phyloP scores from a whole-genome alignment of 2,113 vertebrate species.

The Petromus typicus region DNA sequence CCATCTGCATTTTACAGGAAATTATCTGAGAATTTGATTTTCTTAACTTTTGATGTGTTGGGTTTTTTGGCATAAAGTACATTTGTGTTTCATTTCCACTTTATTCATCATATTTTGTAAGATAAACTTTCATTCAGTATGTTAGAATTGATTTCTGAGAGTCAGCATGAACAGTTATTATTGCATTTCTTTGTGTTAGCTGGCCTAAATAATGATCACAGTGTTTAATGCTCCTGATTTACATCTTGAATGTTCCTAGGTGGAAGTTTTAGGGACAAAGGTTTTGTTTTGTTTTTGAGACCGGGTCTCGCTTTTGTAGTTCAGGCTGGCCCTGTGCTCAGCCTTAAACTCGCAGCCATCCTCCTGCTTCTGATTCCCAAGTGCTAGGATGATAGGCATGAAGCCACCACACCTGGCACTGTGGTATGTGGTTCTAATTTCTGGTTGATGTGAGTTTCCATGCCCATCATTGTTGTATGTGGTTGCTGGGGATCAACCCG shows the following conservation, averaged over 20 bases:
- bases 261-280: neutral
- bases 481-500: too few relatives aligned
- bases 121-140: constrained; percentile 32
- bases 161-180: neutral
- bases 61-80: constrained; percentile 57
- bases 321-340: too few relatives aligned
- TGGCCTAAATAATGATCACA: neutral
- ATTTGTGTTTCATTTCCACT: constrained; percentile 67
- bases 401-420: too few relatives aligned
- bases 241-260: neutral
- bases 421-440: too few relatives aligned
- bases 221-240: neutral
- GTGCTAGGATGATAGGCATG: too few relatives aligned
- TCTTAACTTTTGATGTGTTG: constrained; percentile 18
- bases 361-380: too few relatives aligned
- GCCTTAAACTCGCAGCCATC: too few relatives aligned
- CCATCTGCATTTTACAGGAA: neutral
- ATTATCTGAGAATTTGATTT: constrained; percentile 65
- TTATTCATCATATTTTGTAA: constrained; percentile 55
- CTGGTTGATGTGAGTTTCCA: too few relatives aligned
- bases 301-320: too few relatives aligned
- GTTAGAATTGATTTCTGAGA: constrained; percentile 3
- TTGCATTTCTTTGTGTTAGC: neutral
- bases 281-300: too few relatives aligned
- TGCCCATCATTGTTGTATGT: too few relatives aligned